phyloP scores from a whole-genome alignment of 2,888 invertebrate genomes.

The Phalera bucephala region DNA sequence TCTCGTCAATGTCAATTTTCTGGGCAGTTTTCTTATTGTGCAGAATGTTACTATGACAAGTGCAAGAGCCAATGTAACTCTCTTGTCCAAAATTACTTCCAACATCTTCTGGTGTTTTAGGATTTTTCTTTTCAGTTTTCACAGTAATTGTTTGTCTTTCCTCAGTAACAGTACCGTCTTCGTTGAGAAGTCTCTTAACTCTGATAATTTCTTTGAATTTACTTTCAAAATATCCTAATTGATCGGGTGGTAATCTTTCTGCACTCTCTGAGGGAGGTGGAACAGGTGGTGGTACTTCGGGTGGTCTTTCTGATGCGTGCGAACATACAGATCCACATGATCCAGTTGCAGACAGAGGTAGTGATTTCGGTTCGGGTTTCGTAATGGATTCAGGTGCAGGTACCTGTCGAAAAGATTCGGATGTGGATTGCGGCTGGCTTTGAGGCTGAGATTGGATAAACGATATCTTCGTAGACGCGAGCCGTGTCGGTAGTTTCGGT shows the following conservation, averaged over 20 bases:
- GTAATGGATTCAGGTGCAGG: no score
- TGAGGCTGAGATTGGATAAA: no score
- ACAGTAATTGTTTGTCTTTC: slow-evolving; percentile 46
- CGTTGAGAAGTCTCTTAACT: slow-evolving; percentile 36
- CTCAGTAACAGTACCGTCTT: slow-evolving; percentile 44
- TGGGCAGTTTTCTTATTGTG: not conserved
- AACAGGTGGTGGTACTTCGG: not conserved
- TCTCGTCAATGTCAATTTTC: not conserved
- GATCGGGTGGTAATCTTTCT: slow-evolving; percentile 1
- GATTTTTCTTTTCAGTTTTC: slow-evolving; percentile 38
- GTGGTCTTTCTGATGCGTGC: not conserved
- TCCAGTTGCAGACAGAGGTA: not conserved
- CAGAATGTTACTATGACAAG: not conserved
- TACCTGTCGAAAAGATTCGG: no score
- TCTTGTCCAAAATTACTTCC: not conserved
- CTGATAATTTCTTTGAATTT: slow-evolving; percentile 47
- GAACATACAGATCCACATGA: not conserved
- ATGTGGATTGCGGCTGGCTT: no score
- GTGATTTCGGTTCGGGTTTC: no score
- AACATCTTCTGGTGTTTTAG: slow-evolving; percentile 8
- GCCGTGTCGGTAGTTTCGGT: no score
- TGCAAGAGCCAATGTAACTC: slow-evolving; percentile 1
- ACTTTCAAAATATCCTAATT: slow-evolving; percentile 34
- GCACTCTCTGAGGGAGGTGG: slow-evolving; percentile 3
- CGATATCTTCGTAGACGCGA: no score